These are phyloP conservation scores for Amyelois transitella DNA, from an alignment of 1,140 invertebrate species.

Conservation along the genomic window DNA sequence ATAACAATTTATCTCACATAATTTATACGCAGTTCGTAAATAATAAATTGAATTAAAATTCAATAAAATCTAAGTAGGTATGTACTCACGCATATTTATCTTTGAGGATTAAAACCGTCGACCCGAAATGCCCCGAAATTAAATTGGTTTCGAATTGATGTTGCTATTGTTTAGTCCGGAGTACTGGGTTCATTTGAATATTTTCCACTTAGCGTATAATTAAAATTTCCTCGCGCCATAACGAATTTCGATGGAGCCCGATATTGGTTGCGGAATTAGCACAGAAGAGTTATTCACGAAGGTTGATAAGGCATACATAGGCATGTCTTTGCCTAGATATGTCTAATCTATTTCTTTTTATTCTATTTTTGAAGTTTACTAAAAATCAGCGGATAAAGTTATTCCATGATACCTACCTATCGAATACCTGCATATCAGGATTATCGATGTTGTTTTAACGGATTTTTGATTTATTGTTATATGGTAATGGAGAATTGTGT, in stretches of 20 bases:
- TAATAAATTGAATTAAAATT: neutral
- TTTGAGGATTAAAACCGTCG: constrained; percentile 6
- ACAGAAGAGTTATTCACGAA: neutral
- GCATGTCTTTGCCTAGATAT: no score
- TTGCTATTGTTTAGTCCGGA: constrained; percentile 33
- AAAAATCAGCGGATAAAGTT: no score
- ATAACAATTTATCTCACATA: no score
- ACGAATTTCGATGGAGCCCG: constrained; percentile 24
- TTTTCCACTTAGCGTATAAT: constrained; percentile 44
- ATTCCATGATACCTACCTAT: no score
- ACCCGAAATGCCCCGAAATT: constrained; percentile 17
- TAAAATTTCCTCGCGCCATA: constrained; percentile 37
- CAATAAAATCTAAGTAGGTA: constrained; percentile 1
- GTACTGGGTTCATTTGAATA: constrained; percentile 42
- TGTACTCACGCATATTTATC: constrained; percentile 10
- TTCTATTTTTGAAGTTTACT: no score
- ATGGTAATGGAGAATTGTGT: constrained; percentile 4
- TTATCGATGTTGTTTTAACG: neutral
- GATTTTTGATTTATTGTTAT: constrained; percentile 8
- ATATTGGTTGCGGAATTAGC: constrained; percentile 17
- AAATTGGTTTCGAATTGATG: constrained; percentile 35
- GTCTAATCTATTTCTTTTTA: no score
- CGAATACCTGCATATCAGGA: no score
- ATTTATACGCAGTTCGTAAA: neutral
- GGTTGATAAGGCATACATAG: no score